Conservation (phyloP, 53 echinoderm and acorn worm genomes). For the Echinometra lucunter region DNA sequence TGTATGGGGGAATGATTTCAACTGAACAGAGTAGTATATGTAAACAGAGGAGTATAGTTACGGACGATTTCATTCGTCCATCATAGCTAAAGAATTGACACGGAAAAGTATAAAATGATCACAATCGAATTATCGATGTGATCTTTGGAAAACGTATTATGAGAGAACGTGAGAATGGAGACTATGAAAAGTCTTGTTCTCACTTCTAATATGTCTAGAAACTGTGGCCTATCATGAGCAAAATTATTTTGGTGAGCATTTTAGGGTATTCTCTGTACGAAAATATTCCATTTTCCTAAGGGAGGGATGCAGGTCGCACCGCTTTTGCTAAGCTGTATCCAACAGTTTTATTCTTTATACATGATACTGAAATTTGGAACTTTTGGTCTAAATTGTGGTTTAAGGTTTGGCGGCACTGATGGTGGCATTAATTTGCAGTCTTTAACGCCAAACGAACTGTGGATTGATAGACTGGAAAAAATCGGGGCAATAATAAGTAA, state of each 20-base stretch:
- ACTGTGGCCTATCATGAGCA: not conserved
- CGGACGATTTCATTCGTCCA: too few relatives aligned
- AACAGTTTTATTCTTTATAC: not conserved
- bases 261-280: not conserved
- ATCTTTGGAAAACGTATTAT: not conserved
- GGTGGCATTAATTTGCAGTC: not conserved
- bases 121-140: too few relatives aligned
- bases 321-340: not conserved
- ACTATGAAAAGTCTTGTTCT: too few relatives aligned
- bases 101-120: too few relatives aligned
- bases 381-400: constrained; percentile 3
- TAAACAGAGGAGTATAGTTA: too few relatives aligned
- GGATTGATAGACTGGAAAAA: not conserved
- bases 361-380: not conserved
- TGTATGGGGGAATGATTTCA: too few relatives aligned
- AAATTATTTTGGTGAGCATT: not conserved
- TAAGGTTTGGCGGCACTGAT: not conserved
- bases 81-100: too few relatives aligned
- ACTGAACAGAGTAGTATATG: too few relatives aligned
- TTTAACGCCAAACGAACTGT: not conserved
- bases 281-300: not conserved
- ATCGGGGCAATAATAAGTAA: not conserved
- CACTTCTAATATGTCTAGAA: not conserved
- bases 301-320: not conserved
- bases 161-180: not conserved